Conservation (phyloP, 2,888 invertebrate genomes). For the Pristionchus exspectatus region DNA sequence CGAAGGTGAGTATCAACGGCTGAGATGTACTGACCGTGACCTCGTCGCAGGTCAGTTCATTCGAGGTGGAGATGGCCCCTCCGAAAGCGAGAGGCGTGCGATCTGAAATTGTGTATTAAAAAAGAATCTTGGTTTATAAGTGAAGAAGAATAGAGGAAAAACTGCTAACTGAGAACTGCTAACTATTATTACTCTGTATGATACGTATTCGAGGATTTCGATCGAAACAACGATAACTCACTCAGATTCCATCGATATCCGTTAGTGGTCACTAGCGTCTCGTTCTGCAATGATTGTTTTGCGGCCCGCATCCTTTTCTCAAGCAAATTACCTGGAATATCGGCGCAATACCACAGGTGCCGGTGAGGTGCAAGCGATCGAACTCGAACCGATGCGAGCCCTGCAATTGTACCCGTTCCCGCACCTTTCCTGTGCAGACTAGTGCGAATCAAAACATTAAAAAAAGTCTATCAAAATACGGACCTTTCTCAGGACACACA, state of each 20-base stretch:
- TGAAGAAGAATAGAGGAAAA: too few species aligned
- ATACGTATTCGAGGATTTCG: too few species aligned
- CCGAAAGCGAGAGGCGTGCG: slow-evolving; percentile 46
- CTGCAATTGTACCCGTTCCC: too few species aligned
- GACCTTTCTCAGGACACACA: background rate
- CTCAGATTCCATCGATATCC: background rate
- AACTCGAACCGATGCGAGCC: background rate
- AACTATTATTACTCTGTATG: too few species aligned
- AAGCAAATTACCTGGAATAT: background rate
- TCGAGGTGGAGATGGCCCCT: slow-evolving; percentile 49
- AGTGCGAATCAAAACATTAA: too few species aligned
- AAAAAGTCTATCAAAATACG: too few species aligned
- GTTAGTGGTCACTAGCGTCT: background rate
- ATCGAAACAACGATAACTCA: background rate
- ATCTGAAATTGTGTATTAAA: background rate
- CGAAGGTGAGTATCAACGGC: slow-evolving; percentile 52
- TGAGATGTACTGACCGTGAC: background rate
- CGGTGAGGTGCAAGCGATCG: background rate
- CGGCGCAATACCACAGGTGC: background rate
- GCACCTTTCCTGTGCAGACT: too few species aligned
- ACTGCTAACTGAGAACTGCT: too few species aligned
- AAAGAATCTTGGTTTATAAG: too few species aligned
- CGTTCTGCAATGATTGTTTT: background rate
- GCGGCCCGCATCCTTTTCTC: too few species aligned
- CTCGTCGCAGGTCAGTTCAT: background rate